Conservation (phyloP, 2,888 invertebrate genomes). For the Caenorhabditis imperialis region DNA sequence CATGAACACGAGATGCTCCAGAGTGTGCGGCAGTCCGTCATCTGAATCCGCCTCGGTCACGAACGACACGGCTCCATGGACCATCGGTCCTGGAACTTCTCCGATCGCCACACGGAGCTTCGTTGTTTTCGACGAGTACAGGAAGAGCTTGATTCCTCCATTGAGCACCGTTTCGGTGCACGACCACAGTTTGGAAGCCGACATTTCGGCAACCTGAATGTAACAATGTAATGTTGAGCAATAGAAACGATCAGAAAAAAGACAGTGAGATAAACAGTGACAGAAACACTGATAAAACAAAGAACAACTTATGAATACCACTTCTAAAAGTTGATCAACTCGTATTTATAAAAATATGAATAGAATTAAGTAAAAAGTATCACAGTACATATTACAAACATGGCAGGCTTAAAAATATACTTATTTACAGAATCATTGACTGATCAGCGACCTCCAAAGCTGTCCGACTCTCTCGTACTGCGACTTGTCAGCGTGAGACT, state of each 20-base stretch:
- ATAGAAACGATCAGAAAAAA: background rate
- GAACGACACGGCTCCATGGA: constrained; percentile 89
- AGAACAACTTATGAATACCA: background rate
- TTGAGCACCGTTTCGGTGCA: constrained; percentile 61
- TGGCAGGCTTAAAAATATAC: constrained; percentile 1
- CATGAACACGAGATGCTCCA: constrained; percentile 92
- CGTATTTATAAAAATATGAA: background rate
- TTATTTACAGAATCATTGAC: background rate
- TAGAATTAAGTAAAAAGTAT: constrained; percentile 1
- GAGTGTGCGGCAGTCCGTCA: constrained; percentile 92
- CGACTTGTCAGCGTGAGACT: constrained; percentile 53
- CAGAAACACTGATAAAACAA: background rate
- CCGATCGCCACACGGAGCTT: constrained; percentile 86
- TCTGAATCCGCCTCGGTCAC: constrained; percentile 92
- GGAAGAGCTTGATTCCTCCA: constrained; percentile 55
- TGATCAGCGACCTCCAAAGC: constrained; percentile 28
- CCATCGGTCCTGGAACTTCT: constrained; percentile 90
- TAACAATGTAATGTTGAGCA: too few relatives aligned
- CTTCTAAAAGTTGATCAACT: background rate
- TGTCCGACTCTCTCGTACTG: constrained; percentile 37
- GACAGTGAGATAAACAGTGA: background rate
- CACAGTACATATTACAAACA: constrained; percentile 5
- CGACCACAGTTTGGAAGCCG: constrained; percentile 58
- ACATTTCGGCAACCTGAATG: constrained; percentile 36
- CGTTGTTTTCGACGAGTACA: constrained; percentile 56